Conservation (phyloP, 2,888 invertebrate genomes). For the Standfussiana lucernea region DNA sequence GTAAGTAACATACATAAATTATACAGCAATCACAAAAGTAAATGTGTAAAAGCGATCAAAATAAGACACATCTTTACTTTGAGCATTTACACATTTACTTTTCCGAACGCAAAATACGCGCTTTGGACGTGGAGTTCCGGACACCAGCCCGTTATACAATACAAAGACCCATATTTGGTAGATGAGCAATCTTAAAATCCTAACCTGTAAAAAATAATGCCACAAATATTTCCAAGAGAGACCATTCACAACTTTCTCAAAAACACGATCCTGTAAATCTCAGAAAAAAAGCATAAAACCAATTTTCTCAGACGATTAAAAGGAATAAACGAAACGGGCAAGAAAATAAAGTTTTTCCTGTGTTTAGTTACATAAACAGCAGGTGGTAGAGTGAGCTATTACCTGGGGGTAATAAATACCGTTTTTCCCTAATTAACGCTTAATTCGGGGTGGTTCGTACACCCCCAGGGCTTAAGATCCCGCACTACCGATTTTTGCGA, state of each 20-base stretch:
- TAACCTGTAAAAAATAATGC: background rate
- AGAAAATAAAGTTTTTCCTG: conserved; percentile 66
- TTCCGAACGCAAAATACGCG: too few relatives aligned
- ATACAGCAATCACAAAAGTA: too few relatives aligned
- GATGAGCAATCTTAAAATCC: background rate
- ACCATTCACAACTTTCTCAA: conserved; percentile 12
- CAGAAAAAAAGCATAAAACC: conserved; percentile 46
- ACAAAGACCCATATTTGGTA: too few relatives aligned
- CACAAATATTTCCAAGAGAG: background rate
- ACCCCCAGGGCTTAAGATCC: conserved; percentile 61
- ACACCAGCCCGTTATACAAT: too few relatives aligned
- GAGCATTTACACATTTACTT: too few relatives aligned
- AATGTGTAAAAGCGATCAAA: too few relatives aligned
- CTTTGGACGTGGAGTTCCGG: too few relatives aligned
- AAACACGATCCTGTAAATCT: conserved; percentile 15
- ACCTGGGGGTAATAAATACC: conserved; percentile 85
- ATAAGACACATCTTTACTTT: too few relatives aligned
- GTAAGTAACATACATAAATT: too few relatives aligned
- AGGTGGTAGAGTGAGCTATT: conserved; percentile 81
- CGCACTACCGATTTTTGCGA: conserved; percentile 63
- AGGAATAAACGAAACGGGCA: conserved; percentile 51
- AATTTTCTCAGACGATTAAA: conserved; percentile 57
- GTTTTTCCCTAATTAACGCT: conserved; percentile 90
- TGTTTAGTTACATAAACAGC: conserved; percentile 75
- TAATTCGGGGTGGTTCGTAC: conserved; percentile 77